Conservation (phyloP, 2,888 invertebrate species). For the Ernsta delagoae region DNA sequence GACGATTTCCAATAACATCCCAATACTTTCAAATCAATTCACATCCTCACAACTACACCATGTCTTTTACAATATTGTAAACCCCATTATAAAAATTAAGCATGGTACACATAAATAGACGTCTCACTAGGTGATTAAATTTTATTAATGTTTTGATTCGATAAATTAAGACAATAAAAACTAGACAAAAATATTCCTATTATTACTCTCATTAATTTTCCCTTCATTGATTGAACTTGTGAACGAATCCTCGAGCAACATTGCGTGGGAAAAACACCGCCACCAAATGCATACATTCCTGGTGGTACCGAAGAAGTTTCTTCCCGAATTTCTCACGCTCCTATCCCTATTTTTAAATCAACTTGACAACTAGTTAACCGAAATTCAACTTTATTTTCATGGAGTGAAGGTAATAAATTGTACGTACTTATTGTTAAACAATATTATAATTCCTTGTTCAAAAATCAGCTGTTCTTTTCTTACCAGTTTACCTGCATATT, state of each 20-base stretch:
- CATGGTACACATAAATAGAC: too few relatives aligned
- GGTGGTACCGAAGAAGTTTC: conserved; percentile 78
- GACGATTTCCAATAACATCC: conserved; percentile 72
- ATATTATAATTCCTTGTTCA: conserved; percentile 46
- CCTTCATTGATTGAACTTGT: conserved; percentile 47
- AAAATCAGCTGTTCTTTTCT: conserved; percentile 60
- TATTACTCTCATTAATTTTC: too few relatives aligned
- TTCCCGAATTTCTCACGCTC: conserved; percentile 84
- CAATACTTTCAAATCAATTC: conserved; percentile 31
- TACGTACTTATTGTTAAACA: conserved; percentile 43
- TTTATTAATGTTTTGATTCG: too few relatives aligned
- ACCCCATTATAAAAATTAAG: too few relatives aligned
- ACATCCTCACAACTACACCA: too few relatives aligned
- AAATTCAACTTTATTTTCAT: conserved; percentile 44
- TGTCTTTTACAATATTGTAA: too few relatives aligned
- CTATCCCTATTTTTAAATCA: conserved; percentile 66
- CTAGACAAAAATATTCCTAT: too few relatives aligned
- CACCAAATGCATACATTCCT: conserved; percentile 61
- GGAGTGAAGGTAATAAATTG: conserved; percentile 44
- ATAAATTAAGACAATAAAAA: too few relatives aligned
- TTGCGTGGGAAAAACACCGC: conserved; percentile 65
- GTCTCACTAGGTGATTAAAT: too few relatives aligned
- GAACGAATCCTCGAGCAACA: conserved; percentile 50
- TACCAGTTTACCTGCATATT: conserved; percentile 58
- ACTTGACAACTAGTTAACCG: conserved; percentile 45